Conservation (phyloP, 2,113 vertebrate species). For the Kobus ellipsiprymnus region DNA sequence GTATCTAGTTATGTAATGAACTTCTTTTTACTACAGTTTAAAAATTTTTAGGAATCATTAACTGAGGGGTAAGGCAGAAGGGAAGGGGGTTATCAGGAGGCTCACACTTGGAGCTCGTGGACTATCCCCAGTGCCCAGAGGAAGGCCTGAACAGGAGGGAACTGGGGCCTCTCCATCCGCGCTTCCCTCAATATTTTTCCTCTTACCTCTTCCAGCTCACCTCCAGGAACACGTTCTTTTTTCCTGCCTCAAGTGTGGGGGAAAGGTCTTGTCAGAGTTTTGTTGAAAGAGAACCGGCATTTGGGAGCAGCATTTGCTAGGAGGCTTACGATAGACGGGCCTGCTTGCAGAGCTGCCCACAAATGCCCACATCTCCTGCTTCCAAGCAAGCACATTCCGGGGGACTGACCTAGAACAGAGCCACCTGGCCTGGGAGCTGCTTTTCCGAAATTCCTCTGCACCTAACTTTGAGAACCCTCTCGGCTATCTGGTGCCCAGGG, state of each 20-base stretch:
- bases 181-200: not conserved
- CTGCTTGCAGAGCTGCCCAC: no score
- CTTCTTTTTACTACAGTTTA: no score
- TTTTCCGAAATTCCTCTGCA: not conserved
- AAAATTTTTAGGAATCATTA: not conserved
- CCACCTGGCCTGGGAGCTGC: not conserved
- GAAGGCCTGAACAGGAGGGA: not conserved
- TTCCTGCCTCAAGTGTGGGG: not conserved
- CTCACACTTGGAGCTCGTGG: not conserved
- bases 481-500: not conserved
- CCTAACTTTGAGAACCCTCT: not conserved
- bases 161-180: rapidly evolving
- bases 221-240: not conserved
- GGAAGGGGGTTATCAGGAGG: not conserved
- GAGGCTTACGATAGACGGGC: not conserved
- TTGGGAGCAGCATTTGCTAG: not conserved
- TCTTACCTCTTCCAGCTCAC: not conserved
- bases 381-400: no score
- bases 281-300: not conserved
- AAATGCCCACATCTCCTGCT: no score
- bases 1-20: no score
- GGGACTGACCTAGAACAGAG: not conserved
- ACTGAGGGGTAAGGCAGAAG: not conserved
- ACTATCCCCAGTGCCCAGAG: not conserved
- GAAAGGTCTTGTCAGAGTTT: not conserved